Base-by-base conservation (phyloP, 2,113 vertebrate species). In the Mugil cephalus region DNA sequence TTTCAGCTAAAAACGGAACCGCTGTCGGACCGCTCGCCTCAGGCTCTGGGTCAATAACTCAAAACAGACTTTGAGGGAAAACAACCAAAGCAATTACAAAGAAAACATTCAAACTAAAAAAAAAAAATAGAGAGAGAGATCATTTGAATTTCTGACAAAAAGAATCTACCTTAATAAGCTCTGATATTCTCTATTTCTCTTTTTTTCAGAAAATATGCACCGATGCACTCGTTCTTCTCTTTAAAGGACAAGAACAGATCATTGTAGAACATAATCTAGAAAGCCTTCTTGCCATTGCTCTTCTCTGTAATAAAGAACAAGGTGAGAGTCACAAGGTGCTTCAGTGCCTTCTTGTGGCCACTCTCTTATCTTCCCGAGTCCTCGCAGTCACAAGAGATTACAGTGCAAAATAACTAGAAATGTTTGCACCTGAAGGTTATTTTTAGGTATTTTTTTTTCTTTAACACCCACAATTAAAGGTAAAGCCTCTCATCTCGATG, bases 271-370 rank as follows among this genome's bases (percentile, higher is more conserved):
- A 24, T n/a, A 18, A 45, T 39, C 24, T 15, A 10, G 11, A 59
- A n/a, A 42, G 1, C 18, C 7, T 15, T 70, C 18, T 58, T 40
- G 13, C 10, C 19, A 39, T 52, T 45, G 8, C 55, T 64, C 46
- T 13, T 66, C 0, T 68, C 14, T 53, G 14, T 35, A 24, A 60
- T 30, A 53, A n/a, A 54, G 39, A 24, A 36, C 66, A 50, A 2
- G 2, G 1, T 21, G 19, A 19, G 8, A 30, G 40, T 36, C 70
- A 56, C 4, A 35, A 87, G 74, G 88, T 51, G 56, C 84, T 88
- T 87, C 83, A 89, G 79, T 85, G 90, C 87, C 89, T 85, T 89
- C 90, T 89, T 85, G 89, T 91, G 92, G 89, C 74, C 83, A 63
- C 39, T 19, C 50, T 40, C 52, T 67, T 11, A 48, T 55, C 19